Percentiles rank a stretch among this genome's conserved stretches.
These are phyloP conservation scores for Cettia cetti DNA, from an alignment of 2,113 vertebrate species.

Conservation along the genomic window DNA sequence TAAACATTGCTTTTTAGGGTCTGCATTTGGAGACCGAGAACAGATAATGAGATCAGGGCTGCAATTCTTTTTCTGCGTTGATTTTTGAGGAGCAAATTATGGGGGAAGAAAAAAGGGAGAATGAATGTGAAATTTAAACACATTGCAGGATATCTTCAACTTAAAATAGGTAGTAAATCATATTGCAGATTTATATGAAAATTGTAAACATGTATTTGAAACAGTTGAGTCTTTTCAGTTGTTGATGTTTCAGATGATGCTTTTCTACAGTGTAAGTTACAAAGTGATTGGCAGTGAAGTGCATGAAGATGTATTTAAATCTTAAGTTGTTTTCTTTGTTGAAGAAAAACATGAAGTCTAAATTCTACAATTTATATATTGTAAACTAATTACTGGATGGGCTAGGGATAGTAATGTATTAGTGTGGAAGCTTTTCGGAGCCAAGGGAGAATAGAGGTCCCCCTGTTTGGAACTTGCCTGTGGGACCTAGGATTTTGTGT, in stretches of 20 bases:
- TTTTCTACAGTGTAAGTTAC: background rate
- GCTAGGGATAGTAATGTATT: background rate
- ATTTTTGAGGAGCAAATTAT: background rate
- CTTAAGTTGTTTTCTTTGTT: background rate
- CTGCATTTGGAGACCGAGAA: background rate
- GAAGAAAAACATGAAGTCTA: background rate
- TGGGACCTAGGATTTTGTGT: background rate
- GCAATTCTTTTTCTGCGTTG: background rate
- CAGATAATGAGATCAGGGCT: background rate
- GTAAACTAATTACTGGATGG: background rate
- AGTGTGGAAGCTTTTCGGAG: background rate
- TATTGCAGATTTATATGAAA: background rate
- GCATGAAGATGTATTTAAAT: background rate
- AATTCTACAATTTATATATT: background rate
- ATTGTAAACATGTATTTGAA: background rate
- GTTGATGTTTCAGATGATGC: background rate
- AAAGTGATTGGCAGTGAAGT: background rate
- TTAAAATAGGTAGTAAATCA: background rate
- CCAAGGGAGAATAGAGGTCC: background rate
- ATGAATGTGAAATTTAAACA: background rate
- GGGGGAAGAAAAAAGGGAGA: background rate
- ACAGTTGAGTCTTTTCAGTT: background rate
- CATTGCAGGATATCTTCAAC: background rate
- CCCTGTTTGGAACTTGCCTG: background rate
- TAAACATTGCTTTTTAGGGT: background rate